phyloP scores from a whole-genome alignment of 2,113 vertebrate genomes.

The Leptodactylus fuscus region DNA sequence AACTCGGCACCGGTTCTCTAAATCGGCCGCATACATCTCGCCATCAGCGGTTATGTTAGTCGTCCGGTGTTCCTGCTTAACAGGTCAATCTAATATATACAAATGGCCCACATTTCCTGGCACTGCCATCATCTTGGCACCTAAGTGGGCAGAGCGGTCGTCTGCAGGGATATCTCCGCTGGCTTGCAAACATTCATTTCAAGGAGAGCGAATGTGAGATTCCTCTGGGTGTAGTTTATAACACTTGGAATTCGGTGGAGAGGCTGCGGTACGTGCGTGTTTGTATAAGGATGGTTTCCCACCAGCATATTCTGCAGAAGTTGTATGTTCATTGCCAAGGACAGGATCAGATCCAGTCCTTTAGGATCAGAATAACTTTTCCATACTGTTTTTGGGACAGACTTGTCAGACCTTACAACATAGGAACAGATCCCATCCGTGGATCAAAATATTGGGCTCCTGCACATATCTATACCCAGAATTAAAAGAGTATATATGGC shows the following conservation, averaged over 20 bases:
- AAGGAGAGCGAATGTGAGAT: too few species aligned
- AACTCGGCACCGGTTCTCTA: too few species aligned
- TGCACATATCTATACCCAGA: background rate
- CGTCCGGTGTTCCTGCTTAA: too few species aligned
- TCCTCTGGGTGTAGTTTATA: background rate
- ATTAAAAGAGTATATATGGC: background rate
- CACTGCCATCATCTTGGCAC: too few species aligned
- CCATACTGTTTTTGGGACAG: background rate
- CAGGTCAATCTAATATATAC: too few species aligned
- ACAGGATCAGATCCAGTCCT: background rate
- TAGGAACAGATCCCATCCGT: background rate
- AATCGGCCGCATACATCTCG: too few species aligned
- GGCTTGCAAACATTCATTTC: too few species aligned
- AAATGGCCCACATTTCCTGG: too few species aligned
- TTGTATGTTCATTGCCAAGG: background rate
- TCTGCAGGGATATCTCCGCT: too few species aligned
- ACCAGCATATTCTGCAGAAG: background rate
- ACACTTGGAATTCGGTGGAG: background rate
- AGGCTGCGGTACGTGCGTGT: background rate
- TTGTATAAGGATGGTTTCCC: background rate
- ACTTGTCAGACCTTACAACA: background rate
- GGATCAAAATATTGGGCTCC: background rate
- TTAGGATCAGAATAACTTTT: background rate
- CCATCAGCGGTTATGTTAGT: background rate
- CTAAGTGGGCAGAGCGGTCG: too few species aligned